phyloP scores from a whole-genome alignment of 2,797 vertebrate genomes.

The Phoeniculus purpureus region DNA sequence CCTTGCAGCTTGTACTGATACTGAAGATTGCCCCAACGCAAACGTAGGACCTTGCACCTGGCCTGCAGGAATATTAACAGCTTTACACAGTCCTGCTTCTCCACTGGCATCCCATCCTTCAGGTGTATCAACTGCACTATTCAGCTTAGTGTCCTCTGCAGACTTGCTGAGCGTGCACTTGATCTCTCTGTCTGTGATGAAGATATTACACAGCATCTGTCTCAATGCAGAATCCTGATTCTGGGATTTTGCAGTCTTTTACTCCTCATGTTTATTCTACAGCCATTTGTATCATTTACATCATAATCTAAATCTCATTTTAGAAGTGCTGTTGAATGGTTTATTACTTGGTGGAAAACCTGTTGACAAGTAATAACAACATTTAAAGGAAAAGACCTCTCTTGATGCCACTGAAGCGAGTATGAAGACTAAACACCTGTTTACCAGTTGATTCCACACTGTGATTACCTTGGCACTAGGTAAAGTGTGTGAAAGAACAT shows the following conservation, averaged over 20 bases:
- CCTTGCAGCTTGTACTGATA: too few relatives aligned
- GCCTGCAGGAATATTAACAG: too few relatives aligned
- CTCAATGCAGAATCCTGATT: background rate
- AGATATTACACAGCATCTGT: too few relatives aligned
- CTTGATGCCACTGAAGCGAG: background rate
- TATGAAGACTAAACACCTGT: constrained; percentile 1
- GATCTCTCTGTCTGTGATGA: too few relatives aligned
- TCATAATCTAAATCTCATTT: background rate
- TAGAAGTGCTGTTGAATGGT: background rate
- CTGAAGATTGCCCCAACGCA: too few relatives aligned
- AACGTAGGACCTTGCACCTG: too few relatives aligned
- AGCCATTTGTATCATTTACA: background rate
- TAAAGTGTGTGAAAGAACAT: background rate
- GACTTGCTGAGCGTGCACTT: too few relatives aligned
- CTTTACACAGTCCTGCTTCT: too few relatives aligned
- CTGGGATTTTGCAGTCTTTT: background rate
- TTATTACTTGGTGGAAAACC: background rate
- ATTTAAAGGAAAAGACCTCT: background rate
- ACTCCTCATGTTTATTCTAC: background rate
- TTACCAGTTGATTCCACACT: background rate
- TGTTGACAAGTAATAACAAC: background rate
- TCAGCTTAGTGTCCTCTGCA: too few relatives aligned
- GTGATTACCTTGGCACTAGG: background rate
- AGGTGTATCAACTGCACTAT: too few relatives aligned
- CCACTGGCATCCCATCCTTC: too few relatives aligned